phyloP scores from a whole-genome alignment of 1,140 invertebrate genomes.

The Drosophila athabasca region DNA sequence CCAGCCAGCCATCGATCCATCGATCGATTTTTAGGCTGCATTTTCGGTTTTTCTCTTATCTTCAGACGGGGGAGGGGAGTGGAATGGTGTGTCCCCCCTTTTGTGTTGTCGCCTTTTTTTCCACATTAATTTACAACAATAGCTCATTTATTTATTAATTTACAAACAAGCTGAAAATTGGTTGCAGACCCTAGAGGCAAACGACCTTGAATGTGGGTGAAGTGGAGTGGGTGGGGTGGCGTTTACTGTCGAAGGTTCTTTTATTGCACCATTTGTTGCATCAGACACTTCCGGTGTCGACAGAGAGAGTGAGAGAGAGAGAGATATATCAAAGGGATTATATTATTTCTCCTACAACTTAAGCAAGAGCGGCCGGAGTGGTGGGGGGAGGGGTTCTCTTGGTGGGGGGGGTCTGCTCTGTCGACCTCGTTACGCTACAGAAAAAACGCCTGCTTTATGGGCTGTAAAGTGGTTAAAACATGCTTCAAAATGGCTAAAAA shows the following conservation, averaged over 20 bases:
- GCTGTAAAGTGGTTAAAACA: slow-evolving; percentile 56
- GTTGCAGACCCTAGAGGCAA: slow-evolving; percentile 38
- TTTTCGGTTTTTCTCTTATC: slow-evolving; percentile 21
- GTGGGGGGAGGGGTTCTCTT: too few species aligned
- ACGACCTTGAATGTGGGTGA: slow-evolving; percentile 23
- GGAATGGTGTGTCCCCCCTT: not conserved
- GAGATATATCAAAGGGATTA: too few species aligned
- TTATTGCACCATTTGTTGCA: too few species aligned
- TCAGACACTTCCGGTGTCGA: too few species aligned
- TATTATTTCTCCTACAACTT: too few species aligned
- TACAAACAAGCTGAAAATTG: slow-evolving; percentile 64
- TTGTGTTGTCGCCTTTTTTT: slow-evolving; percentile 37
- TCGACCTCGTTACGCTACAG: too few species aligned
- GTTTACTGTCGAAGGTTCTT: too few species aligned
- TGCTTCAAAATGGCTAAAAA: slow-evolving; percentile 8
- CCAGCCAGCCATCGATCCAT: too few species aligned
- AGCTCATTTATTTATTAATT: slow-evolving; percentile 64
- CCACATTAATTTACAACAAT: slow-evolving; percentile 59
- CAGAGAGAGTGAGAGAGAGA: too few species aligned
- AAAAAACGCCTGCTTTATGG: slow-evolving; percentile 28
- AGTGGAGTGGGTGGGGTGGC: not conserved
- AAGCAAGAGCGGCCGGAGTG: too few species aligned
- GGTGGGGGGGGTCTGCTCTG: too few species aligned
- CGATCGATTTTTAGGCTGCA: slow-evolving; percentile 8
- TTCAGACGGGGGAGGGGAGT: not conserved